Evolutionary conservation across 1,140 invertebrate genomes (phyloP), one percentile per base, ranked within the genome.

Genomic region (Drosophila biarmipes): DNA sequence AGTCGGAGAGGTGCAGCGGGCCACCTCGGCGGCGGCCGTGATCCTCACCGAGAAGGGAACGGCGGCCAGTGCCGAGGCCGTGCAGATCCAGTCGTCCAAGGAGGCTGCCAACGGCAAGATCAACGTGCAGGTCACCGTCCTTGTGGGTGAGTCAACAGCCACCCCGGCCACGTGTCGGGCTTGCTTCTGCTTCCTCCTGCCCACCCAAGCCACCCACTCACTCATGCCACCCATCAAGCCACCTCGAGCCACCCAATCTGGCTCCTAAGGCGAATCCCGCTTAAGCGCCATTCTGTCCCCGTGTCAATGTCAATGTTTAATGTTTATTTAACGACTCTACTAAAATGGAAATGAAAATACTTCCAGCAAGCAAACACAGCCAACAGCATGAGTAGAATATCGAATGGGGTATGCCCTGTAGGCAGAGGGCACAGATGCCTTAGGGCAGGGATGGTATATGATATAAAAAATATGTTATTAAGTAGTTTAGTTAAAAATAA

Each of bases 111-210:
- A 97, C 93, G 96, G 96, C 92, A 97, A 97, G 94, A 96, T 97
- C 92, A 97, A 97, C 93, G 96, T 97, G 91, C 96, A 97, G 93
- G 94, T 96, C 93, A 95, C 96, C 91, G 96, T 96, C 92, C 95
- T 96, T 77, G 95, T 96, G 84, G 94, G 94, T 94, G 51, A 91
- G 92, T 91, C 27, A 31, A 49, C 31, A 38, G 62, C 12, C 7
- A 11, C 19, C 14, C 24, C 14, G 48, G 38, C 73, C 56, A 49
- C 35, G 17, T 55, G 61, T 19, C 43, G 12, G 55, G 55, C 40
- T 51, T 40, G 59, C 58, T 54, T 59, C n/a, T 40, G 35, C 58
- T 62, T 59, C 6, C 29, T 12, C 43, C 43, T 19, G 52, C n/a
- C 35, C 24, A 19, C 29, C 40, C 12, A 27, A 40, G 3, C 34